Evolutionary conservation across 2,797 vertebrate genomes (phyloP), one percentile per base, ranked within the genome.

Genomic region (Champsocephalus gunnari): DNA sequence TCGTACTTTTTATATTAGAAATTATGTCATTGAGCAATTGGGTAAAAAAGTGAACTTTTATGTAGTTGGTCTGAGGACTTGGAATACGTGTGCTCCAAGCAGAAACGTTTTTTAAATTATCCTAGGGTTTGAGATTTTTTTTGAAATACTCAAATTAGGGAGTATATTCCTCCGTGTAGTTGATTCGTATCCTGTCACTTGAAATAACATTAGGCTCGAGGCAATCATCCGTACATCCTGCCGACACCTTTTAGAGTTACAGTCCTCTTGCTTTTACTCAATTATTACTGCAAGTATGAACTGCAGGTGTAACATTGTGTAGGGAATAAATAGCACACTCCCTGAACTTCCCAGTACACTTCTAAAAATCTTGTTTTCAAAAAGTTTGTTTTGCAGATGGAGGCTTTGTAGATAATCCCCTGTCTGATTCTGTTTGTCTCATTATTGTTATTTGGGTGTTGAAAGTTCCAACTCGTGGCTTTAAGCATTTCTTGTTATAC

Each of bases 21-120:
- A 44, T 16, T 41, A 74, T 69, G 64, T 51, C 60, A 77, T 34
- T 17, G 58, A 50, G 63, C 75, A 73, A 66, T 50, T 13, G 32
- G 43, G 21, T 79, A 49, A 73, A 14, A 60, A 49, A 7, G 7
- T 48, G 34, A 48, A 21, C 50, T 70, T 49, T 19, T 28, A 28
- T 49, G 12, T 10, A 0, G 0, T 49, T 56, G 6, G 12, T 50
- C 5, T 17, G 28, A 28, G 28, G 41, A 71, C 45, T 44, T 55
- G 19, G 32, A 16, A 16, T 63, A 9, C 49, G 45, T 49, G 3
- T 19, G 65, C 54, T 28, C 47, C 0, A 17, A 21, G 12, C 19
- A 17, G 3, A 47, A 48, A 21, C 41, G 12, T 9, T 14, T 28
- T 10, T 7, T 24, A 53, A 38, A 55, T 4, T 32, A 19, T 12